Evolutionary conservation across 2,888 invertebrate genomes (phyloP).

Genomic region (Ochropleura leucogaster): DNA sequence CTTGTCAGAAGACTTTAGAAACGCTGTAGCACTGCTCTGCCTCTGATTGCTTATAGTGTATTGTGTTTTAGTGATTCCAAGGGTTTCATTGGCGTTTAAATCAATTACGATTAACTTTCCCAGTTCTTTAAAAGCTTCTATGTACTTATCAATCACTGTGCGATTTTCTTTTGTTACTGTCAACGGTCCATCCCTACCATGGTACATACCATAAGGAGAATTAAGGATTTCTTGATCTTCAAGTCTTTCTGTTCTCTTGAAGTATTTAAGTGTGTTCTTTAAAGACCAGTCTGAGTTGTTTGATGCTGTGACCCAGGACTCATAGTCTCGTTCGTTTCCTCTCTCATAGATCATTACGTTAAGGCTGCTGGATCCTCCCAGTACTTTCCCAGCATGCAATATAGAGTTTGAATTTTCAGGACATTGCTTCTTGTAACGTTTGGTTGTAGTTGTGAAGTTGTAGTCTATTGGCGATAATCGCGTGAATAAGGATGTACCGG

Average conservation of each 20-base stretch:
- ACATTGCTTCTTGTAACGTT: neutral
- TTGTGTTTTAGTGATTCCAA: constrained; percentile 21
- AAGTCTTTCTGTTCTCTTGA: constrained; percentile 35
- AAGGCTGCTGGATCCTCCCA: constrained; percentile 32
- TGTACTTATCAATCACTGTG: constrained; percentile 4
- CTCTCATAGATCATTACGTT: constrained; percentile 16
- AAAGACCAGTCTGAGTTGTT: constrained; percentile 26
- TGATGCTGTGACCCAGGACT: constrained; percentile 14
- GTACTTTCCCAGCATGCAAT: constrained; percentile 21
- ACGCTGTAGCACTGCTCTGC: constrained; percentile 71
- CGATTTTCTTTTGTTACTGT: constrained; percentile 21
- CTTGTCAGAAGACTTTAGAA: constrained; percentile 64
- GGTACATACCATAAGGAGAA: constrained; percentile 5
- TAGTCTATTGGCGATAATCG: constrained; percentile 11
- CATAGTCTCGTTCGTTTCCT: constrained; percentile 27
- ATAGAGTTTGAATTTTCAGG: neutral
- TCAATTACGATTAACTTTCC: constrained; percentile 16
- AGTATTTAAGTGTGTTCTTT: constrained; percentile 19
- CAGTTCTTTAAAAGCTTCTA: constrained; percentile 9
- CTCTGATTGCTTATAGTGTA: constrained; percentile 4
- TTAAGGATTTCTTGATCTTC: constrained; percentile 8
- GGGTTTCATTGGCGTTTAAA: neutral
- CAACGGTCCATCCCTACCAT: constrained; percentile 21
- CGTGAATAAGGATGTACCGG: neutral
- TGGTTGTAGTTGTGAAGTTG: constrained; percentile 8